phyloP scores from a whole-genome alignment of 2,797 vertebrate species.

The Heteromormyrus szaboi region DNA sequence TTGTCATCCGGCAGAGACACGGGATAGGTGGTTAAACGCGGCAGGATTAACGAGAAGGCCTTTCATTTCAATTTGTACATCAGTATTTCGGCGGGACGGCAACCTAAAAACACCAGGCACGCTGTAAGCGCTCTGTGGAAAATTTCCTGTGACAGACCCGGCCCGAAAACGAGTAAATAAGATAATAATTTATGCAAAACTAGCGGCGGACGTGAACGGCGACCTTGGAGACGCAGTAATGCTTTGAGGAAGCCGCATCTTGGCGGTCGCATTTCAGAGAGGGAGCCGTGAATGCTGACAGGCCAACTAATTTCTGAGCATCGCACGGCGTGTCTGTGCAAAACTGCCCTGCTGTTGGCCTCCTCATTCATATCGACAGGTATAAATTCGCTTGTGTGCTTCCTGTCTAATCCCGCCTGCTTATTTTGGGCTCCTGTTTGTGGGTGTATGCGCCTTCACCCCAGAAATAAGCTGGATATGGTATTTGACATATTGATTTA shows the following conservation, averaged over 20 bases:
- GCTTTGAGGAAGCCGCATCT: slow-evolving; percentile 58
- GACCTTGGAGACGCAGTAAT: slow-evolving; percentile 63
- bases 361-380: neutral
- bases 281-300: slow-evolving; percentile 60
- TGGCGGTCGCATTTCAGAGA: slow-evolving; percentile 54
- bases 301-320: slow-evolving; percentile 57
- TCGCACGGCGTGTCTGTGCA: slow-evolving; percentile 51
- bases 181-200: slow-evolving; percentile 66
- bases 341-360: neutral
- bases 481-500: neutral
- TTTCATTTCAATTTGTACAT: slow-evolving; percentile 74
- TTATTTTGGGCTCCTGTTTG: neutral
- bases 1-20: slow-evolving; percentile 48
- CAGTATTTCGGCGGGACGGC: slow-evolving; percentile 57
- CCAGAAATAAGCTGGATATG: neutral
- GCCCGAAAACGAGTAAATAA: slow-evolving; percentile 49
- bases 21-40: slow-evolving; percentile 54
- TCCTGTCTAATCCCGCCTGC: neutral
- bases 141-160: slow-evolving; percentile 70
- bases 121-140: slow-evolving; percentile 58
- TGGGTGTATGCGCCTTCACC: neutral
- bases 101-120: slow-evolving; percentile 32
- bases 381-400: neutral
- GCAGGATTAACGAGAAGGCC: slow-evolving; percentile 68
- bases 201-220: slow-evolving; percentile 56